Conservation (phyloP, 2,113 vertebrate species). For the Actenoides lindsayi region DNA sequence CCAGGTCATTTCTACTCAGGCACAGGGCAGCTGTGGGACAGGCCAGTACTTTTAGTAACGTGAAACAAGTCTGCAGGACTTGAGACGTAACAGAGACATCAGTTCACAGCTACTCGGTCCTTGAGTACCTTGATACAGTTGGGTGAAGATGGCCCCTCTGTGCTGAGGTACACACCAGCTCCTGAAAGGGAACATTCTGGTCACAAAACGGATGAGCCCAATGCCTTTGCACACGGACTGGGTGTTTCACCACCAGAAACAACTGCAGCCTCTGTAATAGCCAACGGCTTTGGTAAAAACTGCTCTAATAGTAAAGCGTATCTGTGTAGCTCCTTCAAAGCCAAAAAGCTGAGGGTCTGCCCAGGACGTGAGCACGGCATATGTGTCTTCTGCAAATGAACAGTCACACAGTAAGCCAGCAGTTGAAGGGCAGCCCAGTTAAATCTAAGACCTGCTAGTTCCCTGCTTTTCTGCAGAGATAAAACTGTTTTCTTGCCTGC, state of each 20-base stretch:
- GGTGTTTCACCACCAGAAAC: background rate
- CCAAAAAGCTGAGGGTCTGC: background rate
- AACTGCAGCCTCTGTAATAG: background rate
- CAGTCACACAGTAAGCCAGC: fast-evolving
- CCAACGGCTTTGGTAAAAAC: background rate
- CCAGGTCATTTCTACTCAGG: background rate
- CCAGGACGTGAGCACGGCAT: background rate
- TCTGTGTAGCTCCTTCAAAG: background rate
- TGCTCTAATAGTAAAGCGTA: background rate
- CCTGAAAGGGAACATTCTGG: background rate
- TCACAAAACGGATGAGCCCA: background rate
- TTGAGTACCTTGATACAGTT: background rate
- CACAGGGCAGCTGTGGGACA: background rate
- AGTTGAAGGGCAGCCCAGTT: background rate
- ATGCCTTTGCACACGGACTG: background rate
- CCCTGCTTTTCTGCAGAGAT: background rate
- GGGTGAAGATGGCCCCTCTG: background rate
- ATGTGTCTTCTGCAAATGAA: background rate
- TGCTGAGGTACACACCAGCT: background rate
- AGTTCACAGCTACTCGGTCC: background rate
- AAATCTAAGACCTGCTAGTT: background rate
- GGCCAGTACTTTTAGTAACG: background rate
- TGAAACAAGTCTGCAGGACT: background rate
- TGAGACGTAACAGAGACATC: background rate
- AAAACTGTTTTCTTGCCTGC: background rate